Conservation (phyloP, 2,888 invertebrate species). For the Nephrocerus scutellatus region DNA sequence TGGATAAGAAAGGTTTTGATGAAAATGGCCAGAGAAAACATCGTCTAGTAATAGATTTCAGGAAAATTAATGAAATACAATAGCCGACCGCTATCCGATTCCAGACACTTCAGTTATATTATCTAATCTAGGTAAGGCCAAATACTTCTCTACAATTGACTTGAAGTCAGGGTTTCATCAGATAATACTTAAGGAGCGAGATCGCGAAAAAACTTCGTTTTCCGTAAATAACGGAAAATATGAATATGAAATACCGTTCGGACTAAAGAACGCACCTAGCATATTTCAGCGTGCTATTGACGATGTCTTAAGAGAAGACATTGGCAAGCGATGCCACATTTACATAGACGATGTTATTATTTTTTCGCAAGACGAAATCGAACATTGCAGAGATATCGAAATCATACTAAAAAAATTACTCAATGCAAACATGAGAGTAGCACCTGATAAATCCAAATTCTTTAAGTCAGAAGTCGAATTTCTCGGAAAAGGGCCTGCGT, state of each 20-base stretch:
- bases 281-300: slow-evolving; percentile 11
- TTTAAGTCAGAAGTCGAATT: slow-evolving; percentile 10
- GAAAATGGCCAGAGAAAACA: slow-evolving; percentile 12
- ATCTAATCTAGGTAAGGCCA: slow-evolving; percentile 15
- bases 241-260: slow-evolving; percentile 4
- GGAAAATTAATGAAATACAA: slow-evolving; percentile 20
- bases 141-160: slow-evolving; percentile 11
- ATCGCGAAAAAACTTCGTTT: slow-evolving; percentile 16
- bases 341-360: slow-evolving; percentile 11
- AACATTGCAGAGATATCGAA: slow-evolving; percentile 4
- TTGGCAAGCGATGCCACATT: slow-evolving; percentile 12
- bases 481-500: too few species aligned
- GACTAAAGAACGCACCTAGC: slow-evolving; percentile 7
- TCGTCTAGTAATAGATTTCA: slow-evolving; percentile 19
- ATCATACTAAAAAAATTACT: slow-evolving; percentile 2
- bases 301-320: slow-evolving; percentile 12
- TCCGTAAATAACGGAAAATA: slow-evolving; percentile 10
- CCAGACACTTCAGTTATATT: slow-evolving; percentile 13
- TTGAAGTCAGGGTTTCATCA: slow-evolving; percentile 19
- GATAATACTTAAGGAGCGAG: slow-evolving; percentile 13
- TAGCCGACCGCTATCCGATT: slow-evolving; percentile 15
- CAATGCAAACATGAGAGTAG: slow-evolving; percentile 10
- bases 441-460: slow-evolving; percentile 7
- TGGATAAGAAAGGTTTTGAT: slow-evolving; percentile 18
- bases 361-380: slow-evolving; percentile 9